Evolutionary conservation across 2,113 vertebrate genomes (phyloP), one percentile per base, ranked within the genome.

Genomic region (Salminus brasiliensis): DNA sequence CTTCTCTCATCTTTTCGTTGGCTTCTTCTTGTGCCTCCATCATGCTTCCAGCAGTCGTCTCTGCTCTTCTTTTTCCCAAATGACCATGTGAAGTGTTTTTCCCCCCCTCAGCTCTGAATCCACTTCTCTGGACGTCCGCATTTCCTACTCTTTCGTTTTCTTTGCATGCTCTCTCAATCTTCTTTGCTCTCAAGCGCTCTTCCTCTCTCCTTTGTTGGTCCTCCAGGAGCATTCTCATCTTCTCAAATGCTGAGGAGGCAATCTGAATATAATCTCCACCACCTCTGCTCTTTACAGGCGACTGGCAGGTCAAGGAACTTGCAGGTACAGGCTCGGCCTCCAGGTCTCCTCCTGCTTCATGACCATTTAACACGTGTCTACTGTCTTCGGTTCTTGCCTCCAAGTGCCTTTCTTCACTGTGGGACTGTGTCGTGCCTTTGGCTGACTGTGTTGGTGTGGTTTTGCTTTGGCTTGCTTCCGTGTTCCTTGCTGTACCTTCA

Each of bases 241-340:
- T 60, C 25, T 85, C 77, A 62, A 80, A 41, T 49, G 73, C 78
- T 34, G 74, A 68, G 29, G 79, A 80, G 12, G 66, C 27, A 10
- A 43, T 30, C 18, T 62, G 18, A 29, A 49, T 29, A 59, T 13
- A 47, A 10, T 32, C 15, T 32, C 21, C 66, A 30, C 5, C 18
- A 13, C 45, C 32, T 6, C 7, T 47, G 2, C 29, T 72, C 47
- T 25, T 60, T 68, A 16, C 4, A 27, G 49, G 30, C 4, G 55
- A 11, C 39, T 29, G 67, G 5, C 32, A 41, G 25, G 53, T 8
- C 66, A 79, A 73, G 0, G 71, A 53, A 70, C 27, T 13, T 15
- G 25, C 34, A 23, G 65, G 23, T 7, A n/a, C 39, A 23, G 1
- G 2, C 11, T 34, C n/a, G n/a, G 5, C 15, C 30, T 73, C 32